Percentiles rank a stretch among this genome's conserved stretches.
phyloP scores from a whole-genome alignment of 2,888 invertebrate genomes.

The Epiperipatus broadwayi region DNA sequence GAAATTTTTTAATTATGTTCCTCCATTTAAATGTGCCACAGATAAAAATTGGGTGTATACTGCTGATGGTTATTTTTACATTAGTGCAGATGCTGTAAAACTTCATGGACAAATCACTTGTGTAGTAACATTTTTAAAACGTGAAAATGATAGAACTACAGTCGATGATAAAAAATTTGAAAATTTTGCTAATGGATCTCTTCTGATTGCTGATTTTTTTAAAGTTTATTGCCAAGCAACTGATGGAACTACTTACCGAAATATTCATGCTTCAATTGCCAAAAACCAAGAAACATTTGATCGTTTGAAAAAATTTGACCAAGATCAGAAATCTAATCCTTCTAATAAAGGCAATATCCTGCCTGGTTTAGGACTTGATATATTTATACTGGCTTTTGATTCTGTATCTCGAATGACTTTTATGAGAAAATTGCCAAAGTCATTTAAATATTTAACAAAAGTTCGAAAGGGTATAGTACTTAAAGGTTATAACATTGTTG shows the following conservation, averaged over 20 bases:
- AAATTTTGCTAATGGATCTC: too few relatives aligned
- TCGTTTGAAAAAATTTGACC: too few relatives aligned
- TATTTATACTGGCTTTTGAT: too few relatives aligned
- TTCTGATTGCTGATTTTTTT: too few relatives aligned
- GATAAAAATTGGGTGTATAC: conserved; percentile 56
- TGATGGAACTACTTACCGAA: conserved; percentile 38
- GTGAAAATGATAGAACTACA: conserved; percentile 18
- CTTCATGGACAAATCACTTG: conserved; percentile 33
- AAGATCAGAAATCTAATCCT: too few relatives aligned
- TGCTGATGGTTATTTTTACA: conserved; percentile 40
- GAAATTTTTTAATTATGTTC: conserved; percentile 43
- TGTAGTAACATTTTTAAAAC: too few relatives aligned
- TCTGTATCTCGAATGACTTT: conserved; percentile 66
- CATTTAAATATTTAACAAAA: conserved; percentile 45
- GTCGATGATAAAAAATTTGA: too few relatives aligned
- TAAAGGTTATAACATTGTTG: conserved; percentile 60
- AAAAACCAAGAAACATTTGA: too few relatives aligned
- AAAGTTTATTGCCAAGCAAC: conserved; percentile 22
- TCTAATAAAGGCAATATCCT: conserved; percentile 40
- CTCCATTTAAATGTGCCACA: conserved; percentile 42
- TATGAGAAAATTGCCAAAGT: conserved; percentile 52
- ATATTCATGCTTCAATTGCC: conserved; percentile 43
- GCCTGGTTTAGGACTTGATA: conserved; percentile 61
- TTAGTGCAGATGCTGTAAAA: conserved; percentile 34
- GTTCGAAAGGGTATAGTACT: conserved; percentile 42